These are phyloP conservation scores for Erythrocercus mccallii DNA, from an alignment of 2,113 vertebrate genomes.

Conservation along the genomic window DNA sequence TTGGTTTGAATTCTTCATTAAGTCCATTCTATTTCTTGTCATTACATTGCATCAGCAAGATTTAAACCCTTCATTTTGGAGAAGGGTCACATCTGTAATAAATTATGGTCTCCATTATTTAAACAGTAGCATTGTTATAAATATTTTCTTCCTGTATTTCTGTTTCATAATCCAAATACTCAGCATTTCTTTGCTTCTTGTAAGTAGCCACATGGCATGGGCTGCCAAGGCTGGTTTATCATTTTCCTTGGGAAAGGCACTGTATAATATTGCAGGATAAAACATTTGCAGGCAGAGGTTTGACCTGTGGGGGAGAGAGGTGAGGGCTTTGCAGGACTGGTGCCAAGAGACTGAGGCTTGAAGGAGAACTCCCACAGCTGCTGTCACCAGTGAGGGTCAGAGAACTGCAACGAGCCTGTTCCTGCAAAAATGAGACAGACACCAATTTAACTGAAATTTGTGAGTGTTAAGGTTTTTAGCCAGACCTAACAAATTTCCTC, in stretches of 20 bases:
- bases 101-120: constrained; percentile 34
- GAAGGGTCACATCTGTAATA: constrained; percentile 35
- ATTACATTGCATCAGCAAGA: background rate
- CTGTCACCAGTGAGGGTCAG: background rate
- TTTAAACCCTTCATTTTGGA: background rate
- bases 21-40: background rate
- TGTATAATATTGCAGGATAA: background rate
- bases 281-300: background rate
- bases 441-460: background rate
- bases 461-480: background rate
- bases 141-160: constrained; percentile 49
- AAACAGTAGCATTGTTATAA: constrained; percentile 50
- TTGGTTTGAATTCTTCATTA: background rate
- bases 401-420: background rate
- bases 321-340: background rate
- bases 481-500: background rate
- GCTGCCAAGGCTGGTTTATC: constrained; percentile 34
- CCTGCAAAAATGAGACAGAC: background rate
- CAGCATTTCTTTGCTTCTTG: background rate
- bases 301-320: background rate
- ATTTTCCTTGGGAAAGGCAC: constrained; percentile 8
- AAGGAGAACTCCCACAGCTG: background rate
- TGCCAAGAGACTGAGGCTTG: background rate
- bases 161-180: constrained; percentile 22
- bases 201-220: background rate